These are phyloP conservation scores for Oreochromis aureus DNA, from an alignment of 2,113 vertebrate genomes.

Conservation along the genomic window DNA sequence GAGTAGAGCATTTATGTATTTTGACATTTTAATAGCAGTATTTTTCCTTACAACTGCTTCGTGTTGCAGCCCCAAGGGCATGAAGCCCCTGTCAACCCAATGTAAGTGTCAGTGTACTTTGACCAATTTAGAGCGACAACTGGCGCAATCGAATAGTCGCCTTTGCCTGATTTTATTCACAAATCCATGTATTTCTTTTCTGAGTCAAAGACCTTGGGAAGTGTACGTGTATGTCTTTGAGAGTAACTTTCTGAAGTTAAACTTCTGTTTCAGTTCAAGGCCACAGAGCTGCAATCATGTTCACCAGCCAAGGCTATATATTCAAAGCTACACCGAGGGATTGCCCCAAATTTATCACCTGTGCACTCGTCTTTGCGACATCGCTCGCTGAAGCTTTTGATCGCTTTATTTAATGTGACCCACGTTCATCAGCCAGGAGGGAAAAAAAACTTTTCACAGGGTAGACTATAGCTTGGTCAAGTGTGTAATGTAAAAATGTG, in stretches of 20 bases:
- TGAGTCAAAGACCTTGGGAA: neutral
- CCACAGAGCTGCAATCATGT: neutral
- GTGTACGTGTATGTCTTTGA: neutral
- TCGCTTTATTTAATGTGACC: slow-evolving; percentile 17
- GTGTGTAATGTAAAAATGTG: slow-evolving; percentile 20
- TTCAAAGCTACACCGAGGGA: neutral
- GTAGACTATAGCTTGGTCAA: neutral
- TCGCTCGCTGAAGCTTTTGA: slow-evolving; percentile 3
- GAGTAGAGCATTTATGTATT: neutral
- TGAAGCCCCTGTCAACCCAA: neutral
- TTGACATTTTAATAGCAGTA: neutral
- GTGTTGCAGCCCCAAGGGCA: neutral
- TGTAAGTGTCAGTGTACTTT: neutral
- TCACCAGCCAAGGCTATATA: neutral
- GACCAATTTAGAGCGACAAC: neutral
- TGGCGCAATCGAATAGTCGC: neutral
- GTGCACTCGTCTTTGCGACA: neutral
- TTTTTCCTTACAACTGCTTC: neutral
- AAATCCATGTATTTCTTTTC: neutral
- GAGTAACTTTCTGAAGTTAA: neutral
- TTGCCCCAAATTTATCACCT: slow-evolving; percentile 12
- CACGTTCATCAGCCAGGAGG: neutral
- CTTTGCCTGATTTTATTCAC: neutral
- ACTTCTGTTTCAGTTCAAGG: neutral
- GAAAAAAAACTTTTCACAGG: neutral